Evolutionary conservation across 2,797 vertebrate genomes (phyloP), one percentile per base, ranked within the genome.

Genomic region (Mormyrus hasselquistii): DNA sequence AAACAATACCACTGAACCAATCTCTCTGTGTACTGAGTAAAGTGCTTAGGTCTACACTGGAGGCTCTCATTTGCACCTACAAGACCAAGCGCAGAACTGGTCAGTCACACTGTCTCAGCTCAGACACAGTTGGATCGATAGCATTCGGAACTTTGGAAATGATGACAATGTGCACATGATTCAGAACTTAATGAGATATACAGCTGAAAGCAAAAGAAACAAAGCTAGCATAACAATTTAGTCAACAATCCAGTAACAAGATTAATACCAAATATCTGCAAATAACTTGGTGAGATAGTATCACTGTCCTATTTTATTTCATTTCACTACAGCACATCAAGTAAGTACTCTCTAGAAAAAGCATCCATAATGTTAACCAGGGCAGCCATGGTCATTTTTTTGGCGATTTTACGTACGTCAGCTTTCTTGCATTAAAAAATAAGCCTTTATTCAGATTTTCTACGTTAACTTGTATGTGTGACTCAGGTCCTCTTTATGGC

Each of bases 141-240:
- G 41, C 69, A 79, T n/a, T 57, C 52, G 34, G 73, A 69, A 49
- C 47, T 87, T 87, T 89, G 29, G 49, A 22, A 89, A 87, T 86
- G 50, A 52, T 86, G 50, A 52, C 9, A 86, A 86, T 22, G 12
- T 34, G 84, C 10, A 55, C 22, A 2, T 87, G 29, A 79, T 22
- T 87, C 69, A 34, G 52, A 59, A 87, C 25, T 87, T 34, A 41
- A 34, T 57, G 86, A 62, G 62, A 41, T 41, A 29, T 55, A 59
- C 53, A 87, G 86, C 52, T 62, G 52, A 19, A 41, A 9, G 19
- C 59, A 50, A 55, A 38, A 25, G 12, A 53, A 50, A 53, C 12
- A 29, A 41, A 69, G 29, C 0, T 38, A 85, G 53, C 25, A 12
- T 22, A 85, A 88, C 10, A 85, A 65, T 86, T 86, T 82, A 85